Conservation (phyloP, 2,888 invertebrate species). For the Zaprionus bogoriensis region DNA sequence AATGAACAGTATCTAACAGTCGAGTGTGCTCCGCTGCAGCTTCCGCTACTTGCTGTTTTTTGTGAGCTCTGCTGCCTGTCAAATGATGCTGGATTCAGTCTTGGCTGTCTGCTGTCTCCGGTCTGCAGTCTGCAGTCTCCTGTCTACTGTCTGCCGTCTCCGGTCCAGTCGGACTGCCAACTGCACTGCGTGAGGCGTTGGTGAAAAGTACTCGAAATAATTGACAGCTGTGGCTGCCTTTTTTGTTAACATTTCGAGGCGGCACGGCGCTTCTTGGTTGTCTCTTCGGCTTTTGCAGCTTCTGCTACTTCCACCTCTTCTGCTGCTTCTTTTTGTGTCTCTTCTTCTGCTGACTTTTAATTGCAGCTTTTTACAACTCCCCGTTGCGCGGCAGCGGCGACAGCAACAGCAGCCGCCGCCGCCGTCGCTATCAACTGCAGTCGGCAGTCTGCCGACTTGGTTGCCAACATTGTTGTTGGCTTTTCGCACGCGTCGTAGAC, state of each 20-base stretch:
- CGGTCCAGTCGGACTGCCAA: constrained; percentile 12
- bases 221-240: constrained; percentile 79
- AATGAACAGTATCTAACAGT: too few relatives aligned
- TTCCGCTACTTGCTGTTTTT: too few relatives aligned
- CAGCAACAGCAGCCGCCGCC: too few relatives aligned
- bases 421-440: too few relatives aligned
- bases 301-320: constrained; percentile 51
- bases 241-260: constrained; percentile 72
- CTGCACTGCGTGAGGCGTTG: constrained; percentile 77
- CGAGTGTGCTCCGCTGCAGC: too few relatives aligned
- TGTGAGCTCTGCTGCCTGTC: constrained; percentile 44
- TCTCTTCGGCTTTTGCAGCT: constrained; percentile 53
- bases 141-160: constrained; percentile 27
- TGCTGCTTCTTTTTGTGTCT: constrained; percentile 20
- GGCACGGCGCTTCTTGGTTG: constrained; percentile 44
- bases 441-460: constrained; percentile 6
- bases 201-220: constrained; percentile 80
- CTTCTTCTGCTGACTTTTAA: constrained; percentile 62
- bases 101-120: constrained; percentile 11
- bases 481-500: constrained; percentile 52
- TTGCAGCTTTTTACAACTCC: constrained; percentile 74
- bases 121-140: constrained; percentile 24
- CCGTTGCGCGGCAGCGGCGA: constrained; percentile 50
- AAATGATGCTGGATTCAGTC: constrained; percentile 33
- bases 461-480: constrained; percentile 55